These are phyloP conservation scores for Holocentrus rufus DNA, from an alignment of 2,797 vertebrate genomes.

Conservation along the genomic window DNA sequence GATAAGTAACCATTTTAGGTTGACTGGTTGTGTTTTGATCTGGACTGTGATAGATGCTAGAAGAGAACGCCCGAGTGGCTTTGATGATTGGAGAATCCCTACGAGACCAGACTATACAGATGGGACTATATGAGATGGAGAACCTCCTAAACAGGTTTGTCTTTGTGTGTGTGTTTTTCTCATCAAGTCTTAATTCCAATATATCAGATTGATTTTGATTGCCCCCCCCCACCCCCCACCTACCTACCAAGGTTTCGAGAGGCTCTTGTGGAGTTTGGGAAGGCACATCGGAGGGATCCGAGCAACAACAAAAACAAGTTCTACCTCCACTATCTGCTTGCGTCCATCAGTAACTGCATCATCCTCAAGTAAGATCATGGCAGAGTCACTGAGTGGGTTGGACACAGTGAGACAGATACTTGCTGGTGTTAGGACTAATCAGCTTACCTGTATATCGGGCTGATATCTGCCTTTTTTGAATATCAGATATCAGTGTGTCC, in stretches of 20 bases:
- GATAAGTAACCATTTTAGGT: slow-evolving; percentile 6
- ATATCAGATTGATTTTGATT: not conserved
- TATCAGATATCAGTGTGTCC: too few species aligned
- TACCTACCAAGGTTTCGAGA: slow-evolving; percentile 91
- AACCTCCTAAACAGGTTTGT: slow-evolving; percentile 89
- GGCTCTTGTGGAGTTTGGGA: slow-evolving; percentile 87
- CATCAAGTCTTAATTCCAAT: not conserved
- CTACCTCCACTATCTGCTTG: slow-evolving; percentile 91
- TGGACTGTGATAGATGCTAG: slow-evolving; percentile 86
- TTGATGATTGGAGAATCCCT: slow-evolving; percentile 86
- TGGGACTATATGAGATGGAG: slow-evolving; percentile 92
- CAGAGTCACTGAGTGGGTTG: not conserved
- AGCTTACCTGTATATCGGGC: too few species aligned
- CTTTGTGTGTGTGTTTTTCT: not conserved
- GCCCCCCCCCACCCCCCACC: too few species aligned
- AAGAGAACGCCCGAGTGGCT: slow-evolving; percentile 91
- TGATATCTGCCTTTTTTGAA: too few species aligned
- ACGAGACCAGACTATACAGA: slow-evolving; percentile 86
- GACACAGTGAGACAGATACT: too few species aligned
- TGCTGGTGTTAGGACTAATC: too few species aligned
- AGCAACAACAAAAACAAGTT: slow-evolving; percentile 78
- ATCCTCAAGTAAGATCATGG: slow-evolving; percentile 87
- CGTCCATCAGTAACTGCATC: slow-evolving; percentile 92
- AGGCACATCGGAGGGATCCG: slow-evolving; percentile 84
- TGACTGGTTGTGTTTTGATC: not conserved